Evolutionary conservation across 2,888 invertebrate species (phyloP).

Genomic region (Trissoscelio sp.): DNA sequence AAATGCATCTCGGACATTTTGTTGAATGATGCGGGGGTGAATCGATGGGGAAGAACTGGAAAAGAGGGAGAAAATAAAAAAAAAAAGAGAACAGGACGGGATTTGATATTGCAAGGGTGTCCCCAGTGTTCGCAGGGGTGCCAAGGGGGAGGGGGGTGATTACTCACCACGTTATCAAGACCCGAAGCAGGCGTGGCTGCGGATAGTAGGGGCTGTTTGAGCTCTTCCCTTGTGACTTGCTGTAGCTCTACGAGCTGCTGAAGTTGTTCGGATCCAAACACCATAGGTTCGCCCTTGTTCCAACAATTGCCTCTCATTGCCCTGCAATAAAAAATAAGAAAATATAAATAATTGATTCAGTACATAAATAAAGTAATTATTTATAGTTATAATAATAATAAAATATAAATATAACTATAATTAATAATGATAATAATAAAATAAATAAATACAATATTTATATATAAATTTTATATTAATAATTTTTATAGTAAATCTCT

Average conservation of each 20-base stretch:
- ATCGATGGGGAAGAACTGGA: neutral
- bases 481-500: too few relatives aligned
- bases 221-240: slow-evolving; percentile 38
- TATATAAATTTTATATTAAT: too few relatives aligned
- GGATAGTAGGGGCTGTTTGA: slow-evolving; percentile 51
- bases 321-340: slow-evolving; percentile 12
- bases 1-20: slow-evolving; percentile 50
- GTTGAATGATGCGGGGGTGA: slow-evolving; percentile 13
- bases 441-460: too few relatives aligned
- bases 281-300: slow-evolving; percentile 57
- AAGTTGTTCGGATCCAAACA: slow-evolving; percentile 44
- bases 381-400: too few relatives aligned
- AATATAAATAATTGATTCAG: too few relatives aligned
- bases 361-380: too few relatives aligned
- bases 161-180: slow-evolving; percentile 61
- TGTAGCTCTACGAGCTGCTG: slow-evolving; percentile 40
- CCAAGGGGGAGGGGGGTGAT: slow-evolving; percentile 40
- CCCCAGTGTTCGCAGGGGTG: neutral
- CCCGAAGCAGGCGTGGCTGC: slow-evolving; percentile 69
- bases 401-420: too few relatives aligned
- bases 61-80: neutral
- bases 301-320: slow-evolving; percentile 62
- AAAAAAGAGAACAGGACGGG: neutral
- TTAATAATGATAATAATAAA: too few relatives aligned
- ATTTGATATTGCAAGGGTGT: slow-evolving; percentile 39